Evolutionary conservation across 2,113 vertebrate genomes (phyloP), one percentile per base, ranked within the genome.

Genomic region (Barnardius zonarius): DNA sequence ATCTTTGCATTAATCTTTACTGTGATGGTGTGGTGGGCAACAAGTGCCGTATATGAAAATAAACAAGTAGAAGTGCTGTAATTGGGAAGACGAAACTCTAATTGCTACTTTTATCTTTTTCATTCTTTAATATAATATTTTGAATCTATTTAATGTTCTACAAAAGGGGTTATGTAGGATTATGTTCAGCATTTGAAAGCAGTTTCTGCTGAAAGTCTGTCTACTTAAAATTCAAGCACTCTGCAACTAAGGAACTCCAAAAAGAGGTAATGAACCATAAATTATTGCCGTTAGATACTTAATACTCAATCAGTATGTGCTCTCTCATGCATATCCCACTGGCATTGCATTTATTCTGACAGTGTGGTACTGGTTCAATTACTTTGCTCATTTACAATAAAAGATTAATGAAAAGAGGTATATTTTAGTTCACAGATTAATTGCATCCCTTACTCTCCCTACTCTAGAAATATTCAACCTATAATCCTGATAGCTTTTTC

Each of bases 341-440:
- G 97, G 98, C 97, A 98, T 97, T 98, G 97, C 97, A 97, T 98
- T 98, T 97, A 97, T 98, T 98, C 97, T 98, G 98, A 98, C 98
- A 98, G 97, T 97, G 97, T 97, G 97, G 97, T 98, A 97, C 97
- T 97, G 97, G 97, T 98, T 98, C 98, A 98, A 97, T 98, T 98
- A 98, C 98, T 98, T 97, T 97, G 98, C 98, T 98, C 98, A 98
- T 98, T 98, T 98, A 98, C 98, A 98, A 98, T 98, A 98, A 98
- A 98, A 99, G 98, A 99, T 99, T 98, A 99, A 99, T 99, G 98
- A 98, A 98, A 98, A 98, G 98, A 98, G 97, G 98, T 98, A 98
- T 98, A 98, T 99, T 99, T 99, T 98, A 98, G 98, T 98, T 98
- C 98, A 98, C 97, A 95, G 98, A 99, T 99, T 98, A 99, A 99